Percentiles rank a stretch among this genome's conserved stretches.
Conservation (phyloP, 2,113 vertebrate species). For the Oreamnos americanus region DNA sequence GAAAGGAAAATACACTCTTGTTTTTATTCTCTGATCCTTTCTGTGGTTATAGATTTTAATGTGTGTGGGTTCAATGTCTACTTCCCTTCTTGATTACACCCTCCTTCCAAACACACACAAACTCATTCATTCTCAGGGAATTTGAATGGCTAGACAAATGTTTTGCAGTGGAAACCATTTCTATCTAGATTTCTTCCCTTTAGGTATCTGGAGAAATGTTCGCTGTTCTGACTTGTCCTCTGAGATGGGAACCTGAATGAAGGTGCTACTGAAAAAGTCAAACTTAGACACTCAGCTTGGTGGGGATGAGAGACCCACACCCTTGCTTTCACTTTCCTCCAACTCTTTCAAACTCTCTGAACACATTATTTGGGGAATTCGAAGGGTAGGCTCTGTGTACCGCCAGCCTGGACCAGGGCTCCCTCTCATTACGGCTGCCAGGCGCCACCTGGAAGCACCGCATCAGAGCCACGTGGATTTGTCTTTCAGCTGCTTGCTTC, state of each 20-base stretch:
- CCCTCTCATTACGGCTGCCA: not conserved
- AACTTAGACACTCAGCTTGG: not conserved
- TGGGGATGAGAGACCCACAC: not conserved
- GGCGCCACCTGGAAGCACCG: not conserved
- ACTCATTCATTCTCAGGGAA: slow-evolving; percentile 55
- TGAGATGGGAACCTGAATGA: not conserved
- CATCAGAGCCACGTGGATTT: not conserved
- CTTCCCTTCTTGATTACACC: not conserved
- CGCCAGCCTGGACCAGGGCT: not conserved
- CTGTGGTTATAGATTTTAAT: not conserved
- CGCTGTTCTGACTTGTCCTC: not conserved
- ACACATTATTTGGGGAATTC: not conserved
- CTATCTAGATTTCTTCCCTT: not conserved
- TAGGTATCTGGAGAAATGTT: not conserved
- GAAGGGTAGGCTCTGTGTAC: not conserved
- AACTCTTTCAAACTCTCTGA: not conserved
- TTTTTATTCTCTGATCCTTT: not conserved
- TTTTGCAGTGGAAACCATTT: slow-evolving; percentile 10
- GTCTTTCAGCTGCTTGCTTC: not conserved
- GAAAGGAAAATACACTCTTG: not conserved
- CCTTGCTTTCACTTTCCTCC: not conserved
- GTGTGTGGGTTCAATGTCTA: not conserved
- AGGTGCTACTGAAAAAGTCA: not conserved
- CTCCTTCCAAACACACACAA: not conserved
- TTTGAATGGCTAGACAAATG: not conserved